Conservation (phyloP, 92 coral and sea anemone genomes). For the Chrysogorgia sp. region DNA sequence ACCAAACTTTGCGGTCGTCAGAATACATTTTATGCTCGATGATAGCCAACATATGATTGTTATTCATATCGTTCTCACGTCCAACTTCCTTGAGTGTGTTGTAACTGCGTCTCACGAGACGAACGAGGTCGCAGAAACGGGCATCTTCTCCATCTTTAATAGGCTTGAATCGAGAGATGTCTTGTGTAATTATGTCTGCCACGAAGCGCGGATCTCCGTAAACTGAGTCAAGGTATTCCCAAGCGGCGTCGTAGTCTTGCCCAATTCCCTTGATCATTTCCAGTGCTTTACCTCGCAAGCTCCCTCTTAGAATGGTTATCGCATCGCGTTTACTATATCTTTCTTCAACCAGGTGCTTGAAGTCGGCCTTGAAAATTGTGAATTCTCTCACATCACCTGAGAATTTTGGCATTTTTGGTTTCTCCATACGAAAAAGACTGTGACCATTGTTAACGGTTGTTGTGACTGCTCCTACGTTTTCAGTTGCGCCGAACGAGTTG, state of each 20-base stretch:
- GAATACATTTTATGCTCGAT: constrained; percentile 48
- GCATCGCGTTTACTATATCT: constrained; percentile 56
- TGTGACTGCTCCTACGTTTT: not conserved
- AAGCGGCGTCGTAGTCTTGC: constrained; percentile 36
- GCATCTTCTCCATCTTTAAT: constrained; percentile 36
- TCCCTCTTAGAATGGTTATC: constrained; percentile 51
- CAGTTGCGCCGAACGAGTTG: too few relatives aligned
- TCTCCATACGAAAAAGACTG: constrained; percentile 35
- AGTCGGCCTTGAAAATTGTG: constrained; percentile 55
- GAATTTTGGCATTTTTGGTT: constrained; percentile 57
- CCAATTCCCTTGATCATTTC: constrained; percentile 62
- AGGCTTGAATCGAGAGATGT: constrained; percentile 13
- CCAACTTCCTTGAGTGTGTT: constrained; percentile 56
- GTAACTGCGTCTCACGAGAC: constrained; percentile 40
- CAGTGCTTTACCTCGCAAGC: constrained; percentile 51
- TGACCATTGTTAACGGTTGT: not conserved
- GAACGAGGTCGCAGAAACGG: constrained; percentile 24
- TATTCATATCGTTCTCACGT: constrained; percentile 53
- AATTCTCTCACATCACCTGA: constrained; percentile 55
- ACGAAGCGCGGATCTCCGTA: constrained; percentile 3
- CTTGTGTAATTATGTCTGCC: not conserved
- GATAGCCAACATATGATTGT: constrained; percentile 57
- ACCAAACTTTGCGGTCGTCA: constrained; percentile 57
- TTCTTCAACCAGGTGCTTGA: constrained; percentile 58
- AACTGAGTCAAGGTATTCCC: constrained; percentile 22